phyloP scores from a whole-genome alignment of 2,113 vertebrate genomes.

The Gallinago undulata region DNA sequence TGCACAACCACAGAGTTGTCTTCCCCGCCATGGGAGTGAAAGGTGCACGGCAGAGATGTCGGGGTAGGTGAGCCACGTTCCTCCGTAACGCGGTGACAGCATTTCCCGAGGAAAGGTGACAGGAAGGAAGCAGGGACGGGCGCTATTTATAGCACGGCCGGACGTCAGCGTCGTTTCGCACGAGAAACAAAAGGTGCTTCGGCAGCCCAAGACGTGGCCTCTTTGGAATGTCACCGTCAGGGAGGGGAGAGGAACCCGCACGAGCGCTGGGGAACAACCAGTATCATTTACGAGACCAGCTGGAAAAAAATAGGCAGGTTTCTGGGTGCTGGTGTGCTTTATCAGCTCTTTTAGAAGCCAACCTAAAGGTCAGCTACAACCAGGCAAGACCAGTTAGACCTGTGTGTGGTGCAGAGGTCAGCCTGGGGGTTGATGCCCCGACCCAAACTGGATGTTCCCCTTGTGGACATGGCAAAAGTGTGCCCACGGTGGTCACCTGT shows the following conservation, averaged over 20 bases:
- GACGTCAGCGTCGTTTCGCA: neutral
- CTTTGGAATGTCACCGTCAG: neutral
- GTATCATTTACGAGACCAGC: neutral
- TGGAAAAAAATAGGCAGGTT: neutral
- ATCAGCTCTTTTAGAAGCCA: neutral
- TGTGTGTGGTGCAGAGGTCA: rapidly evolving
- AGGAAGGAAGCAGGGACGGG: neutral
- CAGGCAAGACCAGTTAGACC: neutral
- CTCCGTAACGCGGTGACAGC: neutral
- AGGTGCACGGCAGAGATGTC: neutral
- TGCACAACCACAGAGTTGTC: neutral
- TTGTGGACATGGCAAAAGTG: neutral
- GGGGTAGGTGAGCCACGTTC: neutral
- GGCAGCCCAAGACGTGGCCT: neutral
- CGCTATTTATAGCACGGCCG: rapidly evolving
- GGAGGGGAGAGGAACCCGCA: neutral
- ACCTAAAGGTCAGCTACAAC: neutral
- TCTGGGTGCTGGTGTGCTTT: neutral
- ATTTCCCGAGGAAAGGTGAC: slow-evolving; percentile 17
- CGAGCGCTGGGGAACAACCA: rapidly evolving
- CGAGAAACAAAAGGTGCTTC: neutral
- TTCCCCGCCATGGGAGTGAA: neutral
- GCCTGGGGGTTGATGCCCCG: rapidly evolving
- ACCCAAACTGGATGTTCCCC: neutral
- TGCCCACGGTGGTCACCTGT: neutral